Percentiles rank a stretch among this genome's conserved stretches.
Evolutionary conservation across 2,113 vertebrate species (phyloP).

Genomic region (Onychostruthus taczanowskii): DNA sequence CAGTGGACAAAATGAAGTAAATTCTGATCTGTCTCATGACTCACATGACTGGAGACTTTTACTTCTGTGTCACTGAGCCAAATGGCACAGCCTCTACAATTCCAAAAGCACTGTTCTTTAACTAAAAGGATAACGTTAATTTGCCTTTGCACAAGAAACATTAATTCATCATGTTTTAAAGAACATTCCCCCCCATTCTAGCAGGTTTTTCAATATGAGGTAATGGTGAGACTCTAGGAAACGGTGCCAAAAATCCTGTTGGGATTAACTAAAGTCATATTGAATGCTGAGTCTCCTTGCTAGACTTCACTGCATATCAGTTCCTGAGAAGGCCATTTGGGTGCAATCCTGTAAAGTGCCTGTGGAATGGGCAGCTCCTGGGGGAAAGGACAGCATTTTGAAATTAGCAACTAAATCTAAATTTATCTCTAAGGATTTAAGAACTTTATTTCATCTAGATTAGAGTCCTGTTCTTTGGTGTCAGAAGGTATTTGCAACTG

Average conservation of each 20-base stretch:
- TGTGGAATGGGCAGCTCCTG: conserved; percentile 43
- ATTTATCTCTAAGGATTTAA: conserved; percentile 54
- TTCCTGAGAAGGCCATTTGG: conserved; percentile 16
- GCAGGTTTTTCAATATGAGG: neutral
- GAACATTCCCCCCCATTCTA: neutral
- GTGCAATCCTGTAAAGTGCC: conserved; percentile 41
- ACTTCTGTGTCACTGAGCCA: neutral
- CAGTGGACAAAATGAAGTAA: neutral
- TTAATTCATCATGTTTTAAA: neutral
- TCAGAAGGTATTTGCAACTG: conserved; percentile 37
- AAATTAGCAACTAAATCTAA: conserved; percentile 50
- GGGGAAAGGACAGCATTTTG: neutral
- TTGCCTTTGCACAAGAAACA: neutral
- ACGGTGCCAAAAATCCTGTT: neutral
- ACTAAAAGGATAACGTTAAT: neutral
- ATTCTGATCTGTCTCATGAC: neutral
- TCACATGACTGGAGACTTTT: neutral
- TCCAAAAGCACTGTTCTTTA: neutral
- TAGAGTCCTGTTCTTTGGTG: conserved; percentile 29
- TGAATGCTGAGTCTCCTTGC: neutral
- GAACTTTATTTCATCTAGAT: conserved; percentile 56
- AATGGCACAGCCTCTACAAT: neutral
- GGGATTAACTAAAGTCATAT: neutral
- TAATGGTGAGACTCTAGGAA: neutral
- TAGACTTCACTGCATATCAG: neutral